Evolutionary conservation across 2,888 invertebrate species (phyloP).

Genomic region (Pristionchus arcanus): DNA sequence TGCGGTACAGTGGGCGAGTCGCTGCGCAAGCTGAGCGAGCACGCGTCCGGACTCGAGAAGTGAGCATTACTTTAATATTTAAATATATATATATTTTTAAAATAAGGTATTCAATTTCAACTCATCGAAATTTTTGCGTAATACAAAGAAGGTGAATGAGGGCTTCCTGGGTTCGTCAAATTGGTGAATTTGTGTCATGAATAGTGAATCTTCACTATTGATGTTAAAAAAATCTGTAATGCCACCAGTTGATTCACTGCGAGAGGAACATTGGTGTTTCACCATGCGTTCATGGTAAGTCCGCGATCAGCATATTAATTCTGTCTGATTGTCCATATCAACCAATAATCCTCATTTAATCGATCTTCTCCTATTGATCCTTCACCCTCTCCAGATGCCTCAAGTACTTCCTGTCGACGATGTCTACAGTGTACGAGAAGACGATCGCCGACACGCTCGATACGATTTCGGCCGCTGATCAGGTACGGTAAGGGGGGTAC

Average conservation of each 20-base stretch:
- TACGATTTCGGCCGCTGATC: slow-evolving; percentile 88
- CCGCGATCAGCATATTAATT: too few relatives aligned
- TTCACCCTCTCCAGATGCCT: slow-evolving; percentile 40
- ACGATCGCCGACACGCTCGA: slow-evolving; percentile 95
- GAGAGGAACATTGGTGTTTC: not conserved
- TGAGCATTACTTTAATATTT: slow-evolving; percentile 46
- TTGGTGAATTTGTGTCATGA: too few relatives aligned
- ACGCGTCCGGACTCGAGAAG: slow-evolving; percentile 65
- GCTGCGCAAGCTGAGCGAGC: slow-evolving; percentile 82
- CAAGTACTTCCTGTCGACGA: slow-evolving; percentile 94
- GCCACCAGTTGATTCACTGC: too few relatives aligned
- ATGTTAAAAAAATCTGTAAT: too few relatives aligned
- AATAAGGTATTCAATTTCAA: too few relatives aligned
- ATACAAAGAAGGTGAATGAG: not conserved
- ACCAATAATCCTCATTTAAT: too few relatives aligned
- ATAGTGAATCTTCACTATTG: too few relatives aligned
- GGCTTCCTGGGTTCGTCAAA: not conserved
- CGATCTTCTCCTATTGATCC: not conserved
- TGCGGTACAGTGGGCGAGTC: slow-evolving; percentile 95
- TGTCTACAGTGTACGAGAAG: slow-evolving; percentile 96
- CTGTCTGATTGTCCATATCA: too few relatives aligned
- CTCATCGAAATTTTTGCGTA: too few relatives aligned
- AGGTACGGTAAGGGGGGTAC: slow-evolving; percentile 82
- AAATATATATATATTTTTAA: too few relatives aligned
- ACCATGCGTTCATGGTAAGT: too few relatives aligned